A percentile compares a stretch with the other conserved stretches of the same genome.
These are phyloP conservation scores for Pomatorhinus ruficollis DNA, from an alignment of 2,113 vertebrate genomes.

Conservation along the genomic window DNA sequence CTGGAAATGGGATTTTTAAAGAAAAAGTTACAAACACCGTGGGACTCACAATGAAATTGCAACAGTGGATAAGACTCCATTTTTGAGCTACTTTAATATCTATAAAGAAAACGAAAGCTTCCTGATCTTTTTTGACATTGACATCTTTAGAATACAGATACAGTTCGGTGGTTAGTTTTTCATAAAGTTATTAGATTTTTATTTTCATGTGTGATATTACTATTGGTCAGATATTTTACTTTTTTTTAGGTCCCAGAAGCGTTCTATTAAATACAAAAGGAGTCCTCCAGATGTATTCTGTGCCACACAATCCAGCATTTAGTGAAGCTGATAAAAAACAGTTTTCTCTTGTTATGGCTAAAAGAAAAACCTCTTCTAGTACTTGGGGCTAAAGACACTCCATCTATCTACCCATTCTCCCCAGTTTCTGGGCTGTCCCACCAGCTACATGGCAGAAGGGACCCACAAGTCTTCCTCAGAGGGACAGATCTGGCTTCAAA, in stretches of 20 bases:
- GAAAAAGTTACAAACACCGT: not conserved
- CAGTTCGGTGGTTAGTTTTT: not conserved
- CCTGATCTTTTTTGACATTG: not conserved
- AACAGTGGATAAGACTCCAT: not conserved
- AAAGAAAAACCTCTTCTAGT: not conserved
- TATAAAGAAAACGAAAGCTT: not conserved
- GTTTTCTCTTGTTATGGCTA: not conserved
- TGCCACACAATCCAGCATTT: not conserved
- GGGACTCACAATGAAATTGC: not conserved
- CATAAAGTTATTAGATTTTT: not conserved
- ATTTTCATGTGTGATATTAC: not conserved
- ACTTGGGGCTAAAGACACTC: not conserved
- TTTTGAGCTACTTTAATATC: slow-evolving; percentile 1
- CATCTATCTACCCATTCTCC: not conserved
- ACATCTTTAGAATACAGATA: not conserved
- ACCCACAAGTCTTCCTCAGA: not conserved
- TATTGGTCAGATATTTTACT: not conserved
- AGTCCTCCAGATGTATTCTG: not conserved
- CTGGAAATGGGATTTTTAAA: not conserved
- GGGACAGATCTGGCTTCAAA: not conserved
- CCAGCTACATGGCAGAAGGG: not conserved
- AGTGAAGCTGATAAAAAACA: not conserved
- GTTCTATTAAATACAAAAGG: not conserved
- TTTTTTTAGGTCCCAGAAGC: not conserved
- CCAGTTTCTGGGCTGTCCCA: not conserved